A percentile compares a stretch with the other conserved stretches of the same genome.
Evolutionary conservation across 1,140 invertebrate species (phyloP).

Genomic region (Protaetia brevitarsis): DNA sequence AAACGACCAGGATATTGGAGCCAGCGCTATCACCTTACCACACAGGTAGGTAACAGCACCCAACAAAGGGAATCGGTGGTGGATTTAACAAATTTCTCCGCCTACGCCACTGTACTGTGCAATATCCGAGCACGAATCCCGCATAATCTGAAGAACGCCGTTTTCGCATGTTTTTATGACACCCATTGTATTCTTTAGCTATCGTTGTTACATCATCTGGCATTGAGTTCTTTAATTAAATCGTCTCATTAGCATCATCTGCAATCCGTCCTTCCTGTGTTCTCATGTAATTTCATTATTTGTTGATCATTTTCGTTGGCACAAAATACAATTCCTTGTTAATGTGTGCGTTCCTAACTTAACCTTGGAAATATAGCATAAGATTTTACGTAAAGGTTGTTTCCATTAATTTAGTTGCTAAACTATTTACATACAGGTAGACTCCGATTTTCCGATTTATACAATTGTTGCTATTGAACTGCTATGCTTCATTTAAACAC

Average conservation of each 20-base stretch:
- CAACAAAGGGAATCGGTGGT: not conserved
- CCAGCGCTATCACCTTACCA: conserved; percentile 65
- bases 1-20: conserved; percentile 55
- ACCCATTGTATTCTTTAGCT: conserved; percentile 33
- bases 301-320: not conserved
- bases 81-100: not conserved
- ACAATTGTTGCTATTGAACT: too few relatives aligned
- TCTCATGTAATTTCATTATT: conserved; percentile 25
- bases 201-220: conserved; percentile 42
- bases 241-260: conserved; percentile 36
- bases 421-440: too few relatives aligned
- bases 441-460: too few relatives aligned
- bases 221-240: conserved; percentile 42
- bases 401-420: too few relatives aligned
- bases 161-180: conserved; percentile 33
- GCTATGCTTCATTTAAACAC: too few relatives aligned
- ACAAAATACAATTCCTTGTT: conserved; percentile 1
- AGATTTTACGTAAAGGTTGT: too few relatives aligned
- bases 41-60: conserved; percentile 53
- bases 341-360: not conserved
- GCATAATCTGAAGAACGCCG: conserved; percentile 23
- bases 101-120: conserved; percentile 37
- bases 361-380: not conserved
- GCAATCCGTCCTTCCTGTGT: conserved; percentile 35
- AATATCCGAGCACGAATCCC: not conserved